A percentile compares a stretch with the other conserved stretches of the same genome.
phyloP scores from a whole-genome alignment of 1,140 invertebrate species.

The Metopolophium dirhodum region DNA sequence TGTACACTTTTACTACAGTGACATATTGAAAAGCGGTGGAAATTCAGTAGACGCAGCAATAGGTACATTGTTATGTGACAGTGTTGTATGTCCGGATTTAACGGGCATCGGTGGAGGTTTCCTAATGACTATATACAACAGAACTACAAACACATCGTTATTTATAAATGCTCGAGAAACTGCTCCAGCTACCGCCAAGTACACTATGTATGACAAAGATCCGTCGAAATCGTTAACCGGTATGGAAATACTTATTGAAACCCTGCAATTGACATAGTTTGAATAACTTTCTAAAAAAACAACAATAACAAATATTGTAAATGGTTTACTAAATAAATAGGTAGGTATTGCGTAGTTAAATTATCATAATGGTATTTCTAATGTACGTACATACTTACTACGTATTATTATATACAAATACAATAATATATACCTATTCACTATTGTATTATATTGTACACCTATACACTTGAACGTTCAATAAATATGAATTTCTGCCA shows the following conservation, averaged over 20 bases:
- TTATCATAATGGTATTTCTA: no score
- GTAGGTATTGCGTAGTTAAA: background rate
- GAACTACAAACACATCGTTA: constrained; percentile 63
- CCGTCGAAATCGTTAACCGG: constrained; percentile 63
- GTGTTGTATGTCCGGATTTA: constrained; percentile 79
- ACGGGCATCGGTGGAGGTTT: constrained; percentile 86
- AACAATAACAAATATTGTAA: background rate
- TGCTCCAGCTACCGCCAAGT: constrained; percentile 68
- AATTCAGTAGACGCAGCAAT: constrained; percentile 85
- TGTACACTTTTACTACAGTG: constrained; percentile 62
- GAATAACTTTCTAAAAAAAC: background rate
- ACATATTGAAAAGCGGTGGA: constrained; percentile 73
- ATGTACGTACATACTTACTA: background rate
- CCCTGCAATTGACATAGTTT: background rate
- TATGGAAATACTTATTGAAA: background rate
- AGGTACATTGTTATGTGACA: constrained; percentile 80
- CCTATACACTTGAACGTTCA: no score
- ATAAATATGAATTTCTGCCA: no score
- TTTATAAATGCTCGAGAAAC: constrained; percentile 75
- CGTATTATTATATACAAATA: no score
- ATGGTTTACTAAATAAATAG: background rate
- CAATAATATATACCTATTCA: no score
- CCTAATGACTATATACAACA: constrained; percentile 78
- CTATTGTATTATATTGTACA: no score
- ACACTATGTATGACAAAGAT: constrained; percentile 71